Percentiles rank a stretch among this genome's conserved stretches.
These are phyloP conservation scores for Lycocerus yunnanus DNA, from an alignment of 2,888 invertebrate species.

Conservation along the genomic window DNA sequence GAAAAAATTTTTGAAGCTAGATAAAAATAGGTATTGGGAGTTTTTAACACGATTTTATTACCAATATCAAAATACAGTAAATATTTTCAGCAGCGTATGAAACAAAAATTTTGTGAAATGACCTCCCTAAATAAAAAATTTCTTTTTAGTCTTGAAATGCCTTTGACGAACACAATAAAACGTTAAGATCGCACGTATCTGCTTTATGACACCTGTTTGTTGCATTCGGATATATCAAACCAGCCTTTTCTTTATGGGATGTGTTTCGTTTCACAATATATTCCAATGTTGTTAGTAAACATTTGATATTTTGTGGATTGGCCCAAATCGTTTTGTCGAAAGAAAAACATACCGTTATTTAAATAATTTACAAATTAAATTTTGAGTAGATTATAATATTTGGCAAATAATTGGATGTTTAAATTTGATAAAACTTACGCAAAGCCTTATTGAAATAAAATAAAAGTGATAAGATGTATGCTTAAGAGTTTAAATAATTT, in stretches of 20 bases:
- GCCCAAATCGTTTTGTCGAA: not conserved
- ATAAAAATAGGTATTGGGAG: not conserved
- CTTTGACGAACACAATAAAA: constrained; percentile 34
- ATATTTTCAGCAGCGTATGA: constrained; percentile 3
- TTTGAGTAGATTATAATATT: not conserved
- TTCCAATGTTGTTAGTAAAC: constrained; percentile 17
- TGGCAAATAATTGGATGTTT: not conserved
- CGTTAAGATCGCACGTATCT: constrained; percentile 43
- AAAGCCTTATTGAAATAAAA: not conserved
- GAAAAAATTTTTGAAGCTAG: not conserved
- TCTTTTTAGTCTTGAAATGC: constrained; percentile 17
- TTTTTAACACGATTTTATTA: not conserved
- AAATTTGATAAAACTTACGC: not conserved
- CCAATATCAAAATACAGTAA: not conserved
- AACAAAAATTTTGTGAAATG: constrained; percentile 14
- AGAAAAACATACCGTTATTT: not conserved
- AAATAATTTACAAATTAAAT: not conserved
- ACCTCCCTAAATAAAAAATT: constrained; percentile 18
- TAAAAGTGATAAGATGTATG: not conserved
- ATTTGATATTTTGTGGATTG: constrained; percentile 1
- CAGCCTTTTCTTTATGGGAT: constrained; percentile 22
- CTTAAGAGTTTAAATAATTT: not conserved
- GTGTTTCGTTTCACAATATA: constrained; percentile 24
- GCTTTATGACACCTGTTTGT: constrained; percentile 49
- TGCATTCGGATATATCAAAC: constrained; percentile 35